Evolutionary conservation across 2,888 invertebrate genomes (phyloP).

Genomic region (Clostera curtula): DNA sequence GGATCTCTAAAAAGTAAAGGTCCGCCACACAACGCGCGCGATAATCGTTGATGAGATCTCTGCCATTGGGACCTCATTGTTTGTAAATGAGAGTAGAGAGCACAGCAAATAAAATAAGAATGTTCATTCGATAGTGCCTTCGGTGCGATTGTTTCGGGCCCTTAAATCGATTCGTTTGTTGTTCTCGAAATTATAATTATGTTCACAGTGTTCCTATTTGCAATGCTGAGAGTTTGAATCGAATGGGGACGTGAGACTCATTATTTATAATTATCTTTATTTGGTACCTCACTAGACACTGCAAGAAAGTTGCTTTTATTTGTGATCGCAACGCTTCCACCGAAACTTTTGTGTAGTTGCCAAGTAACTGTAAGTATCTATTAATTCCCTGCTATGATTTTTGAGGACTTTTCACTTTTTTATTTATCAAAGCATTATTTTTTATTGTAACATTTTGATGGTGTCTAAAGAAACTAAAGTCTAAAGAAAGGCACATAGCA

Average conservation of each 20-base stretch:
- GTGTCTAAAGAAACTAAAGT: too few species aligned
- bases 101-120: conserved; percentile 45
- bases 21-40: conserved; percentile 33
- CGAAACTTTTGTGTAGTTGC: too few species aligned
- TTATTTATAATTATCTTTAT: not conserved
- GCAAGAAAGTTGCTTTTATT: too few species aligned
- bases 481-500: too few species aligned
- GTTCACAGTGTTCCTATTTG: conserved; percentile 25
- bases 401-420: too few species aligned
- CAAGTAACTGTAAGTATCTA: too few species aligned
- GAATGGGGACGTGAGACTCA: conserved; percentile 6
- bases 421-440: too few species aligned
- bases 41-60: conserved; percentile 59
- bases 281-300: too few species aligned
- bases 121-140: conserved; percentile 38
- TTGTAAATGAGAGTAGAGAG: conserved; percentile 63
- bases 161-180: conserved; percentile 32
- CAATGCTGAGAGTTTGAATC: conserved; percentile 7
- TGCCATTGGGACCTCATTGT: conserved; percentile 51
- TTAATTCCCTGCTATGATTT: too few species aligned
- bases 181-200: conserved; percentile 28
- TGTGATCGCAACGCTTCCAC: too few species aligned
- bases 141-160: conserved; percentile 33
- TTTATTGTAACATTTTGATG: too few species aligned
- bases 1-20: conserved; percentile 8